phyloP scores from a whole-genome alignment of 1,140 invertebrate species.

The Tetramorium alpestre region DNA sequence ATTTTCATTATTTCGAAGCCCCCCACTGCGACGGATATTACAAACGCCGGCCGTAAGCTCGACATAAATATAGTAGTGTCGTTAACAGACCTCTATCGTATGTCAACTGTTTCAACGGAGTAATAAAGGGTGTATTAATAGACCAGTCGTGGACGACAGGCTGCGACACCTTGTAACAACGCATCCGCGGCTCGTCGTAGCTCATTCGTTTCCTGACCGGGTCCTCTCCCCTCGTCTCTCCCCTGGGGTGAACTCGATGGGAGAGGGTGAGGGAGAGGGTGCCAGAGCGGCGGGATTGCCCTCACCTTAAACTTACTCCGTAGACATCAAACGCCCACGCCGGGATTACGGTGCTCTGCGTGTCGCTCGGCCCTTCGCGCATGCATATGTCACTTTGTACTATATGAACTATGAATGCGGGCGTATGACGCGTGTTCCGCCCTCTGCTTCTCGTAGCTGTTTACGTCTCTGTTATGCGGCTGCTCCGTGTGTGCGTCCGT shows the following conservation, averaged over 20 bases:
- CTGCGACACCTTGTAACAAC: slow-evolving; percentile 39
- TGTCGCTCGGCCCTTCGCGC: slow-evolving; percentile 56
- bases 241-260: not conserved
- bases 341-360: slow-evolving; percentile 68
- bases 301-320: slow-evolving; percentile 66
- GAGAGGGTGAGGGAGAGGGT: not conserved
- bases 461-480: slow-evolving; percentile 67
- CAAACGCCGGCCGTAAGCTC: slow-evolving; percentile 2
- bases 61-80: slow-evolving; percentile 46
- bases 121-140: slow-evolving; percentile 61
- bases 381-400: slow-evolving; percentile 75
- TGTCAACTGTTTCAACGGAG: slow-evolving; percentile 54
- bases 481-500: not conserved
- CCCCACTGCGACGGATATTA: slow-evolving; percentile 21
- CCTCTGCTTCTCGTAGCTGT: slow-evolving; percentile 56
- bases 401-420: slow-evolving; percentile 71
- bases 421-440: slow-evolving; percentile 52
- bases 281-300: not conserved
- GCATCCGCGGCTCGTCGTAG: slow-evolving; percentile 13
- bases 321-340: slow-evolving; percentile 77
- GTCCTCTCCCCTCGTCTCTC: not conserved
- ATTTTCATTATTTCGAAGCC: slow-evolving; percentile 34
- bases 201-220: slow-evolving; percentile 33
- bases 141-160: slow-evolving; percentile 31
- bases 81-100: slow-evolving; percentile 54